Base-by-base conservation (phyloP, 2,888 invertebrate species). In the Ommatoiulus sabulosus region DNA sequence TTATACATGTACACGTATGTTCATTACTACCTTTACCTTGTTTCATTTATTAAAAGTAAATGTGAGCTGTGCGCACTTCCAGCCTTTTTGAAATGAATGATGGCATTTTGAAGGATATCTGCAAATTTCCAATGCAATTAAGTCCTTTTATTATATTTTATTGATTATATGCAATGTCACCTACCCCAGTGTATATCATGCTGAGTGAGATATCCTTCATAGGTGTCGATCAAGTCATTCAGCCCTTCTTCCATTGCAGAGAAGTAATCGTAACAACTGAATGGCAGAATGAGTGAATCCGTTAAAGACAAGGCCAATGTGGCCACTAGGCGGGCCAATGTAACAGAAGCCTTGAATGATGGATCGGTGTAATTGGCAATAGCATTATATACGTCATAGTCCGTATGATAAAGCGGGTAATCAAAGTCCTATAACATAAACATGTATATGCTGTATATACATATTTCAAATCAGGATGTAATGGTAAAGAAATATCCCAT, bases 321-420 rank as follows among this genome's bases (percentile, higher is more conserved):
- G 12, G 89, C 90, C 89, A 90, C 89, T 15, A 91, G 87, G 10
- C 88, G 87, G 20, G 90, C 90, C 57, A 90, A 44, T 8, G 90
- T 89, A 80, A 89, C 86, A 84, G 92, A 92, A 35, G 91, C 91
- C n/a, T 90, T 90, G 90, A 92, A 92, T 48, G 91, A 90, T 0
- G 92, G 92, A 90, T 93, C 93, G 24, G 92, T 91, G 89, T 91
- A 91, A 35, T 89, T 91, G 84, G 90, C 90, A 85, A 92, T 91
- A 52, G 92, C 92, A 7, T 92, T 91, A 89, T 91, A 92, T 15
- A 91, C 92, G 87, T 93, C 92, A 46, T 92, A 91, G n/a, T 92
- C 90, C 0, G 92, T 92, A 89, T 92, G 92, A 89, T 92, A 92
- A 10, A 92, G 92, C 15, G 92, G 92, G 89, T 92, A 92, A 86